Evolutionary conservation across 2,888 invertebrate genomes (phyloP).

Genomic region (Cabera pusaria): DNA sequence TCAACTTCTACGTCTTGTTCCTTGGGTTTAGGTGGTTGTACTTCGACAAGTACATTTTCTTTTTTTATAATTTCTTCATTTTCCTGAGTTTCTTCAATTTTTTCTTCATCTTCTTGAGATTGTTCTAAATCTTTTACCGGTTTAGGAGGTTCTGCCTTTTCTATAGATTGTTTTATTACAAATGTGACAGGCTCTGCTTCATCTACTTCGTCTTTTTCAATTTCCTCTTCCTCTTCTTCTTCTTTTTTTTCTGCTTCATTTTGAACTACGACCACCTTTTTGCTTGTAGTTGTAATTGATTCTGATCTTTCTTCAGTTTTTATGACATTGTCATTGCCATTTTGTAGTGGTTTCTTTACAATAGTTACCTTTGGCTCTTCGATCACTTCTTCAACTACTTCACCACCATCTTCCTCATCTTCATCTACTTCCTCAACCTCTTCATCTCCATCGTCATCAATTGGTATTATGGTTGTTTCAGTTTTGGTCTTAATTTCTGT

Average conservation of each 20-base stretch:
- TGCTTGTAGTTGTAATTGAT: conserved; percentile 54
- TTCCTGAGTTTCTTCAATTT: conserved; percentile 11
- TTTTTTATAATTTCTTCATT: conserved; percentile 15
- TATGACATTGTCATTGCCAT: conserved; percentile 45
- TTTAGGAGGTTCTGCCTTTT: conserved; percentile 25
- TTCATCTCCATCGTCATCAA: conserved; percentile 59
- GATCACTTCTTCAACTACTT: conserved; percentile 34
- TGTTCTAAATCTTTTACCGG: conserved; percentile 21
- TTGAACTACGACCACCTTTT: conserved; percentile 61
- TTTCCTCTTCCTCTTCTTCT: conserved; percentile 47
- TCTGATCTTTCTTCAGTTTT: conserved; percentile 64
- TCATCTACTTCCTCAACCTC: conserved; percentile 56
- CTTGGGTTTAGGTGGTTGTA: conserved; percentile 18
- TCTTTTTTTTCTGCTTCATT: conserved; percentile 48
- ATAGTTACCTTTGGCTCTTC: conserved; percentile 35
- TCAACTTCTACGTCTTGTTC: conserved; percentile 40
- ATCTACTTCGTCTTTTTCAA: conserved; percentile 41
- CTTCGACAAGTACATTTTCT: conserved; percentile 10
- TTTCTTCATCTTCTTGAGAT: conserved; percentile 22
- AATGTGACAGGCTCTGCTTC: conserved; percentile 41
- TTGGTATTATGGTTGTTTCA: conserved; percentile 67
- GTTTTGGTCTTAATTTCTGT: conserved; percentile 71
- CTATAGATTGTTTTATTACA: conserved; percentile 36
- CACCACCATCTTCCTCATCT: conserved; percentile 45
- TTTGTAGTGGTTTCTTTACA: conserved; percentile 39